These are phyloP conservation scores for Cryptocephalus primarius DNA, from an alignment of 2,888 invertebrate species.

Conservation along the genomic window DNA sequence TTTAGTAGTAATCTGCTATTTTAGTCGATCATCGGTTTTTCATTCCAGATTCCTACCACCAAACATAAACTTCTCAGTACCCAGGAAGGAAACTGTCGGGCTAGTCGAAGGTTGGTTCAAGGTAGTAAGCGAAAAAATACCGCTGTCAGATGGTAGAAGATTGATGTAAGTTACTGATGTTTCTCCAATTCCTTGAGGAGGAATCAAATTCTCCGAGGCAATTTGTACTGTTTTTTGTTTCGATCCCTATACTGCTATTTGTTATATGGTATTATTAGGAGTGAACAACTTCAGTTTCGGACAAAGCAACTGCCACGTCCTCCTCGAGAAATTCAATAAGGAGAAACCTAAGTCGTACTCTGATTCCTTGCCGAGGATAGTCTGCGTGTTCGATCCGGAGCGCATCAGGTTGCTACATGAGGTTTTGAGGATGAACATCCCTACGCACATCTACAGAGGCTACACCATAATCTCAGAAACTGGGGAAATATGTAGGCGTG, in stretches of 20 bases:
- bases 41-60: conserved; percentile 72
- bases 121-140: conserved; percentile 63
- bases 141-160: conserved; percentile 53
- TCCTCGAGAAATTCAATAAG: conserved; percentile 50
- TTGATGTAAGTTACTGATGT: conserved; percentile 47
- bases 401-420: conserved; percentile 24
- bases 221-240: no score
- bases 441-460: conserved; percentile 65
- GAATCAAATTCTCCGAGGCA: no score
- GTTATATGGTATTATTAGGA: no score
- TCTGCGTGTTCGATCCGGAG: conserved; percentile 41
- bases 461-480: conserved; percentile 44
- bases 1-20: conserved; percentile 2
- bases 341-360: conserved; percentile 49
- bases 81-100: conserved; percentile 44
- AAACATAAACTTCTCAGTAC: conserved; percentile 61
- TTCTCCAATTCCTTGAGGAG: neutral
- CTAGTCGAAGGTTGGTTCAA: conserved; percentile 50
- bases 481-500: conserved; percentile 20
- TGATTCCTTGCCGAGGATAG: conserved; percentile 61
- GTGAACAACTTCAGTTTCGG: conserved; percentile 93
- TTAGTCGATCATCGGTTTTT: conserved; percentile 46
- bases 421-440: conserved; percentile 33
- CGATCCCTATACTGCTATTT: no score
- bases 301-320: conserved; percentile 70